phyloP scores from a whole-genome alignment of 2,113 vertebrate genomes.

The Gobiocypris rarus region DNA sequence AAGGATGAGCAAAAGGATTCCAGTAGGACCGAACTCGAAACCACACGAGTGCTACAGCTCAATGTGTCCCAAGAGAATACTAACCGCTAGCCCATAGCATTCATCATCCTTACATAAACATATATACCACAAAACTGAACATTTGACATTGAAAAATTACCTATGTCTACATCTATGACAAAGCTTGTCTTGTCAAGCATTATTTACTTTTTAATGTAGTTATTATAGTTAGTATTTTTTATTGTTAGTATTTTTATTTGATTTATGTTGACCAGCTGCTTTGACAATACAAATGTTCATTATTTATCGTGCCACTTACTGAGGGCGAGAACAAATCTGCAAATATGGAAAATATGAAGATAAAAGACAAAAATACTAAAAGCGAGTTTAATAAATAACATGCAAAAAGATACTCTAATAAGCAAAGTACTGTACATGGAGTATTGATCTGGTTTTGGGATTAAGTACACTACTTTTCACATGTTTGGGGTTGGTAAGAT shows the following conservation, averaged over 20 bases:
- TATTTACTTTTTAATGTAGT: not conserved
- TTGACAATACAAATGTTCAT: no score
- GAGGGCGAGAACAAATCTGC: no score
- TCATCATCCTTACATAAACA: not conserved
- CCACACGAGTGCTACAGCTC: not conserved
- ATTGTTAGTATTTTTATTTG: no score
- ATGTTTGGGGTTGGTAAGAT: not conserved
- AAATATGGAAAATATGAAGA: conserved; percentile 1
- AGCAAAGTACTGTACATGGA: not conserved
- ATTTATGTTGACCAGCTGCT: no score
- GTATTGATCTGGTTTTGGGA: not conserved
- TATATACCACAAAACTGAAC: not conserved
- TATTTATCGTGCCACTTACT: no score
- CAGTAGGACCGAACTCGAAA: not conserved
- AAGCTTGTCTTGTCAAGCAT: not conserved
- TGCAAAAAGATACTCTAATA: not conserved
- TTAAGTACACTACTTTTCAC: not conserved
- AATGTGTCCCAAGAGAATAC: not conserved
- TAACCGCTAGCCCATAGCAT: not conserved
- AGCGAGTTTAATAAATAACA: not conserved
- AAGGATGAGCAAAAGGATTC: not conserved
- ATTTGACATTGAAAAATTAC: no score
- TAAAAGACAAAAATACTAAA: not conserved
- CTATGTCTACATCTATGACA: not conserved
- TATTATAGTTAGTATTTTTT: no score